Base-by-base conservation (phyloP, 2,797 vertebrate genomes). In the Cuculus canorus region DNA sequence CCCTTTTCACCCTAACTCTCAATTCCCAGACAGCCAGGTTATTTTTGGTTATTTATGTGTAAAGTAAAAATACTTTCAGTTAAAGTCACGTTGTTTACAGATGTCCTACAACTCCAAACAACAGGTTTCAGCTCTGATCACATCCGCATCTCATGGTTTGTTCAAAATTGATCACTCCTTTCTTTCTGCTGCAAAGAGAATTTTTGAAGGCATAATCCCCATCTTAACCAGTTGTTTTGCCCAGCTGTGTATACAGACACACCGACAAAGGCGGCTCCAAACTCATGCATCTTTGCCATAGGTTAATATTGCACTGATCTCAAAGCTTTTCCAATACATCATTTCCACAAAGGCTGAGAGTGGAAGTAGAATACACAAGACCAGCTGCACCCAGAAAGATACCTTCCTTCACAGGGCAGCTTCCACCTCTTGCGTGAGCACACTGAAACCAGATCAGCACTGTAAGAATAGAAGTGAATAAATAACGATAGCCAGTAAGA, bases 241-340 rank as follows among this genome's bases (percentile, higher is more conserved):
- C n/a, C 17, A 53, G 27, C 72, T 66, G 39, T 3, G 1, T 23
- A 54, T 2, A 30, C 37, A 79, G 24, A n/a, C 17, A 50, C 32
- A 32, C 27, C 37, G 22, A 47, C 24, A 86, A 56, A 79, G 39
- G 30, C 50, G 50, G 12, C 39, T 88, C 25, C 66, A 65, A 57
- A 61, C 13, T 33, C 32, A 2, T 1, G 32, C 1, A 0, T 21
- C 69, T 77, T 47, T 85, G 56, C 16, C 50, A 19, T 2, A 43
- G 12, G 17, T 70, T 81, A 80, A 5, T 30, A 66, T 7, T 39
- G 9, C 48, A 56, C 1, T 2, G 14, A 25, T 64, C 21, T 50
- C 3, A 1, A 82, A 68, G 61, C 27, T 56, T 41, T 82, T 77
- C 48, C 3, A 5, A 48, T 11, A 54, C 17, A 18, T 12, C 4